Evolutionary conservation across 2,888 invertebrate species (phyloP).

Genomic region (Asteroscopus sphinx): DNA sequence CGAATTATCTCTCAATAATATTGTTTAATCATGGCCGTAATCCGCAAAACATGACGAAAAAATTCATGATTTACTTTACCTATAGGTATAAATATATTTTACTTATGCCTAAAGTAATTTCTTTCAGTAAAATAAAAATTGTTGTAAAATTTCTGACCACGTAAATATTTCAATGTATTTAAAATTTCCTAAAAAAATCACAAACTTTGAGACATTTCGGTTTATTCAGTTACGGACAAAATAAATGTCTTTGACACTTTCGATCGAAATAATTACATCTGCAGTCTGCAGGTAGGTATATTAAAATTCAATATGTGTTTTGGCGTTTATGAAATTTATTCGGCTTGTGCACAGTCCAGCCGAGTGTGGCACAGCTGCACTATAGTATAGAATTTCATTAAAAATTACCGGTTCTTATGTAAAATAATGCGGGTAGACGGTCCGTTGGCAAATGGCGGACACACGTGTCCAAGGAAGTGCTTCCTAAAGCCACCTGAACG

Average conservation of each 20-base stretch:
- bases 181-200: too few species aligned
- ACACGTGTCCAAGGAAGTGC: slow-evolving; percentile 82
- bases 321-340: slow-evolving; percentile 76
- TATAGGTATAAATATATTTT: too few species aligned
- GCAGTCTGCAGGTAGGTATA: slow-evolving; percentile 24
- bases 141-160: too few species aligned
- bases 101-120: too few species aligned
- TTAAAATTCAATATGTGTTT: slow-evolving; percentile 75
- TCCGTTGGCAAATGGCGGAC: slow-evolving; percentile 75
- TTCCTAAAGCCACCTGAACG: slow-evolving; percentile 80
- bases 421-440: slow-evolving; percentile 84
- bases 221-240: too few species aligned
- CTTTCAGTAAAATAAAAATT: too few species aligned
- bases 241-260: neutral
- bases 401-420: slow-evolving; percentile 82
- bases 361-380: slow-evolving; percentile 84
- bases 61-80: too few species aligned
- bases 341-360: slow-evolving; percentile 69
- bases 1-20: neutral
- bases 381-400: slow-evolving; percentile 86
- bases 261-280: neutral
- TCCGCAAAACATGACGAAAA: too few species aligned
- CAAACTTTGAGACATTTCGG: too few species aligned
- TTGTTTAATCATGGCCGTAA: too few species aligned
- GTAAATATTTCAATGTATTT: too few species aligned